phyloP scores from a whole-genome alignment of 2,888 invertebrate species.

The Brachyopa scutellaris region DNA sequence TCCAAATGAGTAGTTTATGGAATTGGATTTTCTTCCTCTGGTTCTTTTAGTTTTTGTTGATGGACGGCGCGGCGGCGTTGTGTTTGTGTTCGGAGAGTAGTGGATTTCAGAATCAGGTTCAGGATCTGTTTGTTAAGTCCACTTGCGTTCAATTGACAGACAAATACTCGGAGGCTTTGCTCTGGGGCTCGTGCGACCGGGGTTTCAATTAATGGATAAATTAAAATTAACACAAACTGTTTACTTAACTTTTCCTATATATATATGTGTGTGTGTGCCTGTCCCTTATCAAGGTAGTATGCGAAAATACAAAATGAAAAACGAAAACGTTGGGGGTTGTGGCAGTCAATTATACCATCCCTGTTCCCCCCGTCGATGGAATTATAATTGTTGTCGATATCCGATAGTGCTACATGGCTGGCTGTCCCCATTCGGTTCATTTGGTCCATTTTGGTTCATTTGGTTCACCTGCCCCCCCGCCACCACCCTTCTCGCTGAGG shows the following conservation, averaged over 20 bases:
- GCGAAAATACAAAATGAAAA: slow-evolving; percentile 55
- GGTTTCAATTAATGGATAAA: slow-evolving; percentile 72
- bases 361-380: slow-evolving; percentile 38
- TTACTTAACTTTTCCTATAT: slow-evolving; percentile 41
- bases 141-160: slow-evolving; percentile 53
- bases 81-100: slow-evolving; percentile 16
- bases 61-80: slow-evolving; percentile 9
- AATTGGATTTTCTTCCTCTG: slow-evolving; percentile 64
- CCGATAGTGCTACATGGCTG: slow-evolving; percentile 65
- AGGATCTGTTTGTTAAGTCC: slow-evolving; percentile 60
- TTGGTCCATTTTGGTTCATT: slow-evolving; percentile 17
- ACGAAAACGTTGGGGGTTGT: slow-evolving; percentile 27
- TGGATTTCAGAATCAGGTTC: too few species aligned
- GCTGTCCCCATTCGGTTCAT: slow-evolving; percentile 44
- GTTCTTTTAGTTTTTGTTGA: slow-evolving; percentile 40
- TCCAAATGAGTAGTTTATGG: slow-evolving; percentile 62
- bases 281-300: too few species aligned
- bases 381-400: slow-evolving; percentile 72
- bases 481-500: slow-evolving; percentile 2
- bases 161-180: slow-evolving; percentile 10
- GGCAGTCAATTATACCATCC: slow-evolving; percentile 62
- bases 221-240: slow-evolving; percentile 72
- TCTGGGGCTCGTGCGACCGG: slow-evolving; percentile 49
- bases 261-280: too few species aligned
- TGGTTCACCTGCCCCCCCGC: slow-evolving; percentile 17